Conservation (phyloP, 2,113 vertebrate species). For the Carlito syrichta region DNA sequence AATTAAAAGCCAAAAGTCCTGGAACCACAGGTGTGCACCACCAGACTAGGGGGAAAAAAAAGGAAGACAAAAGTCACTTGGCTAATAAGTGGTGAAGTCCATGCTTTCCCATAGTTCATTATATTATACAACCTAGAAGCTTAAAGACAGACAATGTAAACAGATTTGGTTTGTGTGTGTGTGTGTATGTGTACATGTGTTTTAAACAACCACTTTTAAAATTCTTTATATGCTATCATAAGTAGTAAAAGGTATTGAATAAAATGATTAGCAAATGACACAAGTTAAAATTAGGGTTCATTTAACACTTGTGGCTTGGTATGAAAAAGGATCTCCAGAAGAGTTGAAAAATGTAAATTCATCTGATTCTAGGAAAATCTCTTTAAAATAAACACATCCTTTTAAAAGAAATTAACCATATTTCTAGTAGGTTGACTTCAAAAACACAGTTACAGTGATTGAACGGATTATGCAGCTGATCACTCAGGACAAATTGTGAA, state of each 20-base stretch:
- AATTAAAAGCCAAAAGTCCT: neutral
- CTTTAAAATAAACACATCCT: neutral
- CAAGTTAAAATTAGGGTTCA: neutral
- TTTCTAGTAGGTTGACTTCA: neutral
- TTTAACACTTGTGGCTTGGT: neutral
- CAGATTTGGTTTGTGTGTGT: neutral
- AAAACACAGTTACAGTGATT: neutral
- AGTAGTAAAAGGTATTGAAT: neutral
- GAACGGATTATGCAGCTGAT: neutral
- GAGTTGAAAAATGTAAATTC: neutral
- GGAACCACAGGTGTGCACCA: no score
- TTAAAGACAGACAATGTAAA: neutral
- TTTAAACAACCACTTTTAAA: no score
- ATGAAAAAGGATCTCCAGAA: neutral
- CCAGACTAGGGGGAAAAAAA: no score
- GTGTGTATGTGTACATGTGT: no score
- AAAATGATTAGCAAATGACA: neutral
- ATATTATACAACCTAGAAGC: neutral
- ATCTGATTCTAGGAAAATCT: neutral
- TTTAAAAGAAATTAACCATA: neutral
- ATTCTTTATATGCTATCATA: neutral
- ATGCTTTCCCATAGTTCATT: neutral
- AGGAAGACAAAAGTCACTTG: neutral
- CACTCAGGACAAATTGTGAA: neutral
- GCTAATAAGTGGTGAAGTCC: neutral